Percentiles rank a stretch among this genome's conserved stretches.
Evolutionary conservation across 2,888 invertebrate genomes (phyloP).

Genomic region (Epinotia bilunana): DNA sequence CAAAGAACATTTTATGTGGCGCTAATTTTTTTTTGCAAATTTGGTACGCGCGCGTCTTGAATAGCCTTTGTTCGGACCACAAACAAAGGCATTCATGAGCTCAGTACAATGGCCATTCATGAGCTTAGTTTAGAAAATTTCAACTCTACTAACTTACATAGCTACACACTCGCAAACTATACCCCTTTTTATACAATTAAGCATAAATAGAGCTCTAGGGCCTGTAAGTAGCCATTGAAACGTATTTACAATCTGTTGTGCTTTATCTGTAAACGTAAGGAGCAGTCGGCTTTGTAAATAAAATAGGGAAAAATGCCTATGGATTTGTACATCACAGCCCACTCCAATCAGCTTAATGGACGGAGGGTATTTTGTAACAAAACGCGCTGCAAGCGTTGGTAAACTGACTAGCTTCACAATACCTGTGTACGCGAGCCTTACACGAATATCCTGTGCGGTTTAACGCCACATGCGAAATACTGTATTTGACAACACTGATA

Average conservation of each 20-base stretch:
- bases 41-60: too few relatives aligned
- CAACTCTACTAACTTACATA: too few relatives aligned
- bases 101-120: too few relatives aligned
- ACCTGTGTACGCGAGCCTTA: background rate
- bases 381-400: slow-evolving; percentile 1
- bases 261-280: slow-evolving; percentile 3
- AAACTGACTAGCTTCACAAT: background rate
- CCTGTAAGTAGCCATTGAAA: background rate
- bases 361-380: slow-evolving; percentile 18
- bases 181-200: too few relatives aligned
- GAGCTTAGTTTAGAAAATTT: too few relatives aligned
- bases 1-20: too few relatives aligned
- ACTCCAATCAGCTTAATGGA: slow-evolving; percentile 37
- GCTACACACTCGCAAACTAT: too few relatives aligned
- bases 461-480: too few relatives aligned
- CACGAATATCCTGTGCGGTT: background rate
- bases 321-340: slow-evolving; percentile 24
- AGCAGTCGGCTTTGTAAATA: slow-evolving; percentile 16
- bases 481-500: too few relatives aligned
- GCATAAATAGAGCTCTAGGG: background rate
- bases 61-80: too few relatives aligned
- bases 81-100: too few relatives aligned
- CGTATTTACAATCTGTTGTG: background rate
- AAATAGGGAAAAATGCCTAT: slow-evolving; percentile 13
- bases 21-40: too few relatives aligned